phyloP scores from a whole-genome alignment of 2,888 invertebrate genomes.

The Diachrysia chrysitis region DNA sequence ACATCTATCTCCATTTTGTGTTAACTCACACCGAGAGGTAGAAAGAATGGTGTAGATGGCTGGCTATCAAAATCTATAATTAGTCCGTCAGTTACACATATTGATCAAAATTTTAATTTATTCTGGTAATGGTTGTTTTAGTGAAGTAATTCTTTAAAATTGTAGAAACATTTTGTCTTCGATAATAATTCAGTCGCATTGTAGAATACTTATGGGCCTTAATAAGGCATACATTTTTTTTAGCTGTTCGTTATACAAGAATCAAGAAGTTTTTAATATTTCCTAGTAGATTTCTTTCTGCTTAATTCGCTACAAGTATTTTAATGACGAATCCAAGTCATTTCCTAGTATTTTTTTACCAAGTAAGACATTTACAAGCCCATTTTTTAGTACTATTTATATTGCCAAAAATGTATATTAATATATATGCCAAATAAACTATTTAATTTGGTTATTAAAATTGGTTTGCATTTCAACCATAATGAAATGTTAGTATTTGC shows the following conservation, averaged over 20 bases:
- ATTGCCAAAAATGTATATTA: conserved; percentile 13
- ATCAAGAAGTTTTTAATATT: conserved; percentile 32
- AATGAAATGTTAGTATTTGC: conserved; percentile 31
- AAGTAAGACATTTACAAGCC: not conserved
- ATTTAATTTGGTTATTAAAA: not conserved
- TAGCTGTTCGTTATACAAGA: conserved; percentile 18
- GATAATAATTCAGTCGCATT: conserved; percentile 1
- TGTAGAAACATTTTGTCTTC: not conserved
- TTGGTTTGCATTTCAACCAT: not conserved
- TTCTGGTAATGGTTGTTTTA: not conserved
- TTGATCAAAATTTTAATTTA: not conserved
- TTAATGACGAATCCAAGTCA: conserved; percentile 39
- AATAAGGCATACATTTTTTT: not conserved
- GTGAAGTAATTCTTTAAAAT: not conserved
- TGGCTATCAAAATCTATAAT: no score
- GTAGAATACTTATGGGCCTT: not conserved
- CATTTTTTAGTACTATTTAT: conserved; percentile 18
- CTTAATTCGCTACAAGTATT: conserved; percentile 18
- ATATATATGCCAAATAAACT: conserved; percentile 24
- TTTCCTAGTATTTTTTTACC: not conserved
- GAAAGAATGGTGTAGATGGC: no score
- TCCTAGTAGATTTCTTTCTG: conserved; percentile 21
- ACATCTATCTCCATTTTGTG: no score
- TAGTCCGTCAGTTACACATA: no score
- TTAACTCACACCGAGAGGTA: no score